phyloP scores from a whole-genome alignment of 2,113 vertebrate genomes.

The Xiphophorus couchianus region DNA sequence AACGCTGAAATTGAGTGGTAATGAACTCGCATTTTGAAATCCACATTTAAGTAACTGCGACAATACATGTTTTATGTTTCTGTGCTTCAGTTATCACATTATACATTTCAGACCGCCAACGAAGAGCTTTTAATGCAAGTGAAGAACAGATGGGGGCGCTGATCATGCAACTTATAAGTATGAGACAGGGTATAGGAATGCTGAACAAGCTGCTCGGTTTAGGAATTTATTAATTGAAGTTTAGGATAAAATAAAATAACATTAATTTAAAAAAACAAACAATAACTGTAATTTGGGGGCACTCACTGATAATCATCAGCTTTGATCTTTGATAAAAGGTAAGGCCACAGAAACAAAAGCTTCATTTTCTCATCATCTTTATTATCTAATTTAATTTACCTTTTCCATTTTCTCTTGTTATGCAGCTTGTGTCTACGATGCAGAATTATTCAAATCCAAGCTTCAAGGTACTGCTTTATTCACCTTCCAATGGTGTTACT shows the following conservation, averaged over 20 bases:
- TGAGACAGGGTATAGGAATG: not conserved
- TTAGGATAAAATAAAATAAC: not conserved
- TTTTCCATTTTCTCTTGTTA: slow-evolving; percentile 62
- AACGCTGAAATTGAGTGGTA: slow-evolving; percentile 34
- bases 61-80: not conserved
- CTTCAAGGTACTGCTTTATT: slow-evolving; percentile 52
- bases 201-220: not conserved
- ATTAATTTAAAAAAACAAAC: too few relatives aligned
- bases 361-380: slow-evolving; percentile 23
- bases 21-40: slow-evolving; percentile 45
- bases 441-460: slow-evolving; percentile 79
- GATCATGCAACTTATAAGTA: not conserved
- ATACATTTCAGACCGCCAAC: not conserved
- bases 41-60: slow-evolving; percentile 23
- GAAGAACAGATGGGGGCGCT: not conserved
- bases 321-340: slow-evolving; percentile 11
- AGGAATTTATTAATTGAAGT: not conserved
- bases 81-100: not conserved
- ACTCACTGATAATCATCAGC: slow-evolving; percentile 12
- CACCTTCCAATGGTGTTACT: slow-evolving; percentile 50
- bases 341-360: slow-evolving; percentile 53
- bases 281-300: not conserved
- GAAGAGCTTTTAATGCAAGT: not conserved
- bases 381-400: slow-evolving; percentile 8
- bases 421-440: slow-evolving; percentile 67